These are phyloP conservation scores for Bubo blakistoni DNA, from an alignment of 2,113 vertebrate species.

Conservation along the genomic window DNA sequence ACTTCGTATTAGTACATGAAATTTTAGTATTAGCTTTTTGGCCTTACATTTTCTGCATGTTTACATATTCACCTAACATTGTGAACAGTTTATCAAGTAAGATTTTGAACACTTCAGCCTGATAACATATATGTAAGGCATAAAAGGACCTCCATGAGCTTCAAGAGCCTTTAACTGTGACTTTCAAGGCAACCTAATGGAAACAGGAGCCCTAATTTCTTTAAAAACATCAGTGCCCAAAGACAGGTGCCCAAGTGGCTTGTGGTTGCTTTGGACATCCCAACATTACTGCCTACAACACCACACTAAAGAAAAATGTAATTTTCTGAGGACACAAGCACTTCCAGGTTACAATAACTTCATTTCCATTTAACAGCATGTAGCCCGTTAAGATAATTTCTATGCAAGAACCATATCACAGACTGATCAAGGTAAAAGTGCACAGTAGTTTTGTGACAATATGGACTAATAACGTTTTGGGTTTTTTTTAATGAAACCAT, in stretches of 20 bases:
- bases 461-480: not conserved
- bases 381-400: not conserved
- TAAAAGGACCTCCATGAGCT: not conserved
- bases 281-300: not conserved
- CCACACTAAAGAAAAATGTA: rapidly evolving
- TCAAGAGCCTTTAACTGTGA: not conserved
- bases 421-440: not conserved
- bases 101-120: not conserved
- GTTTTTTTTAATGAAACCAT: not conserved
- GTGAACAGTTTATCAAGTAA: not conserved
- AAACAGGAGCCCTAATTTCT: not conserved
- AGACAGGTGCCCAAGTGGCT: not conserved
- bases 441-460: not conserved
- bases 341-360: not conserved
- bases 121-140: not conserved
- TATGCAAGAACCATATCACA: not conserved
- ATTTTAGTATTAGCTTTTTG: not conserved
- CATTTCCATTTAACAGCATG: not conserved
- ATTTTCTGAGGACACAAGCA: not conserved
- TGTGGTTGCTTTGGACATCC: not conserved
- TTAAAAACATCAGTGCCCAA: not conserved
- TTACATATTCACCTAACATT: not conserved
- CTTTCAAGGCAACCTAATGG: not conserved
- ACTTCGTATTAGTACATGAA: not conserved
- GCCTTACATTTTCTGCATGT: not conserved